phyloP scores from a whole-genome alignment of 2,797 vertebrate genomes.

The Macropodus opercularis region DNA sequence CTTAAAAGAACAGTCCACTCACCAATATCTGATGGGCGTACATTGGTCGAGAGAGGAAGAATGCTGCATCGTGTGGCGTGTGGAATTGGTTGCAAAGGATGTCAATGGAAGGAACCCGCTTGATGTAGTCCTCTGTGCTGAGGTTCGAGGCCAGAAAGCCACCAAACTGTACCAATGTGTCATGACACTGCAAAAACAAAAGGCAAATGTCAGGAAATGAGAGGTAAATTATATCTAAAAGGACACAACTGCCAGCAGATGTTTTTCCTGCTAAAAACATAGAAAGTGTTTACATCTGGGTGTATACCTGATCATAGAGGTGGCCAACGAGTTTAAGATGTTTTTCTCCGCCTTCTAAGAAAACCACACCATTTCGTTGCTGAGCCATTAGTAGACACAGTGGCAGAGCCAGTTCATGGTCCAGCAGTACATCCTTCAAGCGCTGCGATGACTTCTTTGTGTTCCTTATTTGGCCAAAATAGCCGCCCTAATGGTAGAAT shows the following conservation, averaged over 20 bases:
- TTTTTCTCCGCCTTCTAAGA: conserved; percentile 97
- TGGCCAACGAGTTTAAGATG: conserved; percentile 98
- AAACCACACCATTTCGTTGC: conserved; percentile 96
- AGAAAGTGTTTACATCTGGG: background rate
- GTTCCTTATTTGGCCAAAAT: conserved; percentile 98
- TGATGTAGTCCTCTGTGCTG: conserved; percentile 99
- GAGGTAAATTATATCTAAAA: background rate
- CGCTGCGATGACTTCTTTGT: conserved; percentile 99
- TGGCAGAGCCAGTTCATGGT: conserved; percentile 95
- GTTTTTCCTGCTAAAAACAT: background rate
- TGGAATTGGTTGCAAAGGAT: conserved; percentile 98
- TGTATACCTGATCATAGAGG: conserved; percentile 93
- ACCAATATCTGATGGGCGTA: conserved; percentile 98
- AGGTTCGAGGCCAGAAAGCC: conserved; percentile 98
- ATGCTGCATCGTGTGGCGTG: conserved; percentile 96
- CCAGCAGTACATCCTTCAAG: conserved; percentile 93
- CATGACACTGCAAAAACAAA: conserved; percentile 88
- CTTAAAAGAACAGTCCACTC: conserved; percentile 70
- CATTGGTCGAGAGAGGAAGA: conserved; percentile 97
- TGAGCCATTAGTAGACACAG: conserved; percentile 98
- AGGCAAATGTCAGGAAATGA: background rate
- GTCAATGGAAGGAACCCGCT: conserved; percentile 95
- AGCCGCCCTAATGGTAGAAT: conserved; percentile 87
- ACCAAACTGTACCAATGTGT: conserved; percentile 97
- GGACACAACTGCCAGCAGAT: background rate